phyloP scores from a whole-genome alignment of 2,888 invertebrate species.

The Oscheius sp. region DNA sequence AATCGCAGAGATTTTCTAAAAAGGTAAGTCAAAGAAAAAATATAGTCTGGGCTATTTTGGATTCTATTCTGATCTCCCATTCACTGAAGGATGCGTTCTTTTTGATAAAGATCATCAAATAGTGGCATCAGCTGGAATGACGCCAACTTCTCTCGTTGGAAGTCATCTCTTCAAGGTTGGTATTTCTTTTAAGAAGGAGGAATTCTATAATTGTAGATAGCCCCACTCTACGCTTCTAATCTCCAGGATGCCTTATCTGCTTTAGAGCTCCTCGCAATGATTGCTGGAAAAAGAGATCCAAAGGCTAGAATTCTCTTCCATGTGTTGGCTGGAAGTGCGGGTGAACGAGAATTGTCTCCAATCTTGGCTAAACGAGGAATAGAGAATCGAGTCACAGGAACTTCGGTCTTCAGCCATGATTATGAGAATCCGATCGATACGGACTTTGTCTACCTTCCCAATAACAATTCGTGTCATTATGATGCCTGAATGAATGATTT shows the following conservation, averaged over 20 bases:
- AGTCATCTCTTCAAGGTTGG: conserved; percentile 25
- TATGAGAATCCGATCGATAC: neutral
- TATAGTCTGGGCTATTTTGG: neutral
- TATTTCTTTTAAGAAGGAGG: neutral
- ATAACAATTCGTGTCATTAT: conserved; percentile 24
- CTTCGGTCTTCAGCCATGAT: neutral
- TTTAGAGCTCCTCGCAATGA: neutral
- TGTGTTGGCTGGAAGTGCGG: conserved; percentile 11
- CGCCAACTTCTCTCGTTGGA: conserved; percentile 10
- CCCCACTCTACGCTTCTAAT: conserved; percentile 14
- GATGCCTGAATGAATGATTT: neutral
- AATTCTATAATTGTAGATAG: neutral
- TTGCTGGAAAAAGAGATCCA: neutral
- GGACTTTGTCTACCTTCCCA: neutral
- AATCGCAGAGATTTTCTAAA: conserved; percentile 37
- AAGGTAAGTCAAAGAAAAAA: conserved; percentile 11
- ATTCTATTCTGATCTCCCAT: conserved; percentile 32
- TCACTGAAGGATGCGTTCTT: conserved; percentile 34
- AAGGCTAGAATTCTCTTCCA: conserved; percentile 21
- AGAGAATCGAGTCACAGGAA: neutral
- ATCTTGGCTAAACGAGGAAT: neutral
- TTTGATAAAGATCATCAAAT: conserved; percentile 34
- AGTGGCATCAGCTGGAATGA: conserved; percentile 38
- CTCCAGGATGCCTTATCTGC: conserved; percentile 22
- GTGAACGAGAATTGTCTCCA: neutral